These are phyloP conservation scores for Odontamblyopus lacepedii DNA, from an alignment of 2,797 vertebrate species.

Conservation along the genomic window DNA sequence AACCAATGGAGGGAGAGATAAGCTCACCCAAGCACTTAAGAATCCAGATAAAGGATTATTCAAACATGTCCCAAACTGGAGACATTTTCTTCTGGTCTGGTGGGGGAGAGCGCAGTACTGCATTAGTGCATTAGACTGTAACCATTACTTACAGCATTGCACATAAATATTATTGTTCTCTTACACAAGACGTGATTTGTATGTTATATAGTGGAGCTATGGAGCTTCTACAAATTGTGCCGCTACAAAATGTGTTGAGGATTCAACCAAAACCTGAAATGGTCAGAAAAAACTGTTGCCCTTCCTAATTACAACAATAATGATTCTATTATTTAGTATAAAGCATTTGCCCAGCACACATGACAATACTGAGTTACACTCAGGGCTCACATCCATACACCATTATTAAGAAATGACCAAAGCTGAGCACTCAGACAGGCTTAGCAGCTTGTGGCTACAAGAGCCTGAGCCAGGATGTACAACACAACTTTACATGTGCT, in stretches of 20 bases:
- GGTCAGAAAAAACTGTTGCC: neutral
- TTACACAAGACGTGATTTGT: neutral
- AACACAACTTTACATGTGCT: conserved; percentile 40
- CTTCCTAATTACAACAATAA: neutral
- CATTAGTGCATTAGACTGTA: conserved; percentile 12
- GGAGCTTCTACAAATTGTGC: neutral
- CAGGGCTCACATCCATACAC: conserved; percentile 10
- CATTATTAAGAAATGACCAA: conserved; percentile 49
- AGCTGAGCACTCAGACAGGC: conserved; percentile 29
- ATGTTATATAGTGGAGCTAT: conserved; percentile 14
- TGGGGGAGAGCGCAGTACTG: conserved; percentile 11
- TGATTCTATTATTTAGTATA: conserved; percentile 23
- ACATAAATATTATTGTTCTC: conserved; percentile 15
- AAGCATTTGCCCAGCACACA: conserved; percentile 47
- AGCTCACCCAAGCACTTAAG: conserved; percentile 62
- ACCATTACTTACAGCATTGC: neutral
- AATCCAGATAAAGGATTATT: conserved; percentile 67
- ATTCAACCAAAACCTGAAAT: neutral
- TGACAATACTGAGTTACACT: conserved; percentile 28
- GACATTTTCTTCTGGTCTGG: conserved; percentile 40
- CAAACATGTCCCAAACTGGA: conserved; percentile 60
- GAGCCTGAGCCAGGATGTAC: conserved; percentile 35
- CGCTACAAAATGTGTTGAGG: neutral
- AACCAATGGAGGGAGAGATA: conserved; percentile 71
- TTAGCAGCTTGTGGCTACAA: conserved; percentile 53